Conservation (phyloP, 2,888 invertebrate genomes). For the Acanthopleura granulata region DNA sequence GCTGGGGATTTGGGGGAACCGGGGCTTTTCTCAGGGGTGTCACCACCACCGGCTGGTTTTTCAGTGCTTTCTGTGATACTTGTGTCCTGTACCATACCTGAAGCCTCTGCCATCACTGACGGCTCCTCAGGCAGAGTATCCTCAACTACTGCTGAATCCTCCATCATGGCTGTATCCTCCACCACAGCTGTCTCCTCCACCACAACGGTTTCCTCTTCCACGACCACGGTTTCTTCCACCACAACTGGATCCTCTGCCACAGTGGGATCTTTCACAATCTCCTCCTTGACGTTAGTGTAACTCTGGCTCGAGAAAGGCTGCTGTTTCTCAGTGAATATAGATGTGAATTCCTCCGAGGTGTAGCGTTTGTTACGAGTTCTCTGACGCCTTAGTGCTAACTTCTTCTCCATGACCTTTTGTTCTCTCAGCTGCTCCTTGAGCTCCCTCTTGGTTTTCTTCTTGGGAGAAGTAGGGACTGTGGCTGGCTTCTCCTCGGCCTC, state of each 20-base stretch:
- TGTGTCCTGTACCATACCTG: constrained; percentile 30
- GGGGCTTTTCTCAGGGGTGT: constrained; percentile 18
- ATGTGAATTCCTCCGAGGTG: constrained; percentile 68
- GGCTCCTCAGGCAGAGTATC: no score
- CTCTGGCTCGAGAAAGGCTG: constrained; percentile 43
- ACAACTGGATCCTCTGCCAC: constrained; percentile 37
- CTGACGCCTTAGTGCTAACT: constrained; percentile 61
- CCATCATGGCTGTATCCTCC: neutral
- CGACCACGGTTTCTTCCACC: constrained; percentile 32
- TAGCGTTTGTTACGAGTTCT: constrained; percentile 67
- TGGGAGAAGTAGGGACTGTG: constrained; percentile 25
- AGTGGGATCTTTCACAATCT: constrained; percentile 35
- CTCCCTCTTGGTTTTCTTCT: constrained; percentile 59
- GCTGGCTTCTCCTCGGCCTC: neutral
- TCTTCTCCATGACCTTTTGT: constrained; percentile 65
- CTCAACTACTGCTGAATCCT: neutral
- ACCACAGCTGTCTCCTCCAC: neutral
- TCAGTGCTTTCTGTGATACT: no score
- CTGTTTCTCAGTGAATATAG: constrained; percentile 60
- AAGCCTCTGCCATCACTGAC: constrained; percentile 35
- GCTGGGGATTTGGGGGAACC: constrained; percentile 27
- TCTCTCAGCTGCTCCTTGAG: constrained; percentile 62
- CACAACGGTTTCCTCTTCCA: constrained; percentile 24
- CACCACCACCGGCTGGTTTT: neutral
- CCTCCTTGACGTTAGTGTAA: constrained; percentile 30